Evolutionary conservation across 92 coral and sea anemone species (phyloP).

Genomic region (Porites rus): DNA sequence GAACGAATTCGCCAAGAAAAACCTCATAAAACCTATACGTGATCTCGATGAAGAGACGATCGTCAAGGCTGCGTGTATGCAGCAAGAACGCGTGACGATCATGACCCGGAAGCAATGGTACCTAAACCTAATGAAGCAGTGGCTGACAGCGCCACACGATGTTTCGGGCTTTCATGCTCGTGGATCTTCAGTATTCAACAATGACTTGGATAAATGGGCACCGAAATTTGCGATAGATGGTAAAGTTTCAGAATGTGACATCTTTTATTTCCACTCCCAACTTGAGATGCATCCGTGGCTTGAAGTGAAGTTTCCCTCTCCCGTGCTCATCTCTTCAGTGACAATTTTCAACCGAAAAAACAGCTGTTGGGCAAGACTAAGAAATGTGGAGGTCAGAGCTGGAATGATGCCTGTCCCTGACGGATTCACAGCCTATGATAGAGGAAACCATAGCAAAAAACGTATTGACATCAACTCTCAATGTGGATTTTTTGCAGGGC

Average conservation of each 20-base stretch:
- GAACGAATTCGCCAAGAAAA: not conserved
- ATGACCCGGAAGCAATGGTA: conserved; percentile 14
- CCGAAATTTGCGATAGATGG: conserved; percentile 25
- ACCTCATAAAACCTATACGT: not conserved
- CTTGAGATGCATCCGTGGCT: conserved; percentile 23
- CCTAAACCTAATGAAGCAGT: not conserved
- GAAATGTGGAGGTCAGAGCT: conserved; percentile 4
- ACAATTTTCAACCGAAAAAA: conserved; percentile 11
- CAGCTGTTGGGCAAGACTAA: not conserved
- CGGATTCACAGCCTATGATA: not conserved
- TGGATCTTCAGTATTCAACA: not conserved
- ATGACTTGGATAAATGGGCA: not conserved
- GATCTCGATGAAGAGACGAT: not conserved
- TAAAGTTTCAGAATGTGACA: not conserved
- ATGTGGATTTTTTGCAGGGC: not conserved
- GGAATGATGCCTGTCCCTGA: not conserved
- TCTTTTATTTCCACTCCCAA: not conserved
- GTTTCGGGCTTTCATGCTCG: not conserved
- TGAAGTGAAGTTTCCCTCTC: conserved; percentile 26
- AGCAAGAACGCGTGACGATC: not conserved
- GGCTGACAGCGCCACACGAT: not conserved
- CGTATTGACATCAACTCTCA: not conserved
- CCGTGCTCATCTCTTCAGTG: not conserved
- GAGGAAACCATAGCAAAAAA: not conserved
- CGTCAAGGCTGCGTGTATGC: conserved; percentile 7